These are phyloP conservation scores for Mionectes olivaceus DNA, from an alignment of 2,797 vertebrate genomes.

Conservation along the genomic window DNA sequence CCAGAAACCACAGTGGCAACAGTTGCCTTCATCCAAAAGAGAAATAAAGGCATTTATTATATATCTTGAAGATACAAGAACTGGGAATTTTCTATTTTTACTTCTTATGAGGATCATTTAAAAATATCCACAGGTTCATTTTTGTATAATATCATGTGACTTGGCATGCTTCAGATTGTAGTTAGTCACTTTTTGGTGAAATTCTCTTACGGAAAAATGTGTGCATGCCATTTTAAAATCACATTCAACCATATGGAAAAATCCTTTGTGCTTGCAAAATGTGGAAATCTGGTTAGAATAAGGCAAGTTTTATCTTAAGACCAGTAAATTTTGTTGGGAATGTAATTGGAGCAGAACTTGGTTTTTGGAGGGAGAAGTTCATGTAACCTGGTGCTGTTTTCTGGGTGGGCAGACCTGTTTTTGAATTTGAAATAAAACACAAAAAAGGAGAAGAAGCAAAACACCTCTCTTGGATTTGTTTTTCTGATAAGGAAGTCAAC, in stretches of 20 bases:
- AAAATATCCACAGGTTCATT: constrained; percentile 42
- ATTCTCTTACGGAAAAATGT: constrained; percentile 22
- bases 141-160: not conserved
- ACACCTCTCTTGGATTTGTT: not conserved
- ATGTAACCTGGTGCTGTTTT: not conserved
- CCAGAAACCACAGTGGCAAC: not conserved
- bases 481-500: not conserved
- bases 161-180: not conserved
- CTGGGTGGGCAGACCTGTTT: not conserved
- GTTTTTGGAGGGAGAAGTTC: not conserved
- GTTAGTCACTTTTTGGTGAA: constrained; percentile 51
- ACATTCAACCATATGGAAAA: constrained; percentile 25
- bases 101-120: not conserved
- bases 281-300: constrained; percentile 38
- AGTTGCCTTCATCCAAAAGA: not conserved
- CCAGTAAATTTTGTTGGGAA: not conserved
- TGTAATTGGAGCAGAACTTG: not conserved
- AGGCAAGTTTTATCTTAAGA: not conserved
- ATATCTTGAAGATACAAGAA: not conserved
- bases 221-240: constrained; percentile 27
- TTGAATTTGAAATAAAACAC: not conserved
- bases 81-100: not conserved
- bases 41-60: not conserved
- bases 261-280: constrained; percentile 37
- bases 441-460: not conserved